Percentiles rank a stretch among this genome's conserved stretches.
Evolutionary conservation across 1,140 invertebrate species (phyloP).

Genomic region (Microplitis mediator): DNA sequence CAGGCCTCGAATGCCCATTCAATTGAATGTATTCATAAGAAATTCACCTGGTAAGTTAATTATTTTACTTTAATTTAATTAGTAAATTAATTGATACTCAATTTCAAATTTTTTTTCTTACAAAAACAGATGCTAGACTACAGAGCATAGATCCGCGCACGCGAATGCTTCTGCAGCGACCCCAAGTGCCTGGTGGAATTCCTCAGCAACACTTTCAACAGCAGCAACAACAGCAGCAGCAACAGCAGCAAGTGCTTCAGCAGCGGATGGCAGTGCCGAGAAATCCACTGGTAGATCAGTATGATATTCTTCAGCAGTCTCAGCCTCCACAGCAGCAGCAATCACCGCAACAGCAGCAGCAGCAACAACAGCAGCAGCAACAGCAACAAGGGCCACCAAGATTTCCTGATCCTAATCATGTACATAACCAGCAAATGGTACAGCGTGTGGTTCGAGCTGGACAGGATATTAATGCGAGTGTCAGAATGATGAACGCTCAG

Average conservation of each 20-base stretch:
- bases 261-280: constrained; percentile 50
- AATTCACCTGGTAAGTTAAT: constrained; percentile 51
- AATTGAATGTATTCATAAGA: constrained; percentile 53
- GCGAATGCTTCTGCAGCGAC: constrained; percentile 59
- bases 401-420: constrained; percentile 54
- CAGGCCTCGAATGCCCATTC: constrained; percentile 59
- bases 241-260: constrained; percentile 29
- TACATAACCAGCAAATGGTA: constrained; percentile 38
- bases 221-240: constrained; percentile 40
- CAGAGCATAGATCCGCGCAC: constrained; percentile 62
- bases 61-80: not conserved
- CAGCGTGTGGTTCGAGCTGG: constrained; percentile 49
- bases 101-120: constrained; percentile 5
- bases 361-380: constrained; percentile 3
- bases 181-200: constrained; percentile 42
- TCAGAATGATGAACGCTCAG: constrained; percentile 48
- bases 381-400: constrained; percentile 36
- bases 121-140: constrained; percentile 51
- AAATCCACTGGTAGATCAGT: constrained; percentile 49
- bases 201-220: constrained; percentile 49
- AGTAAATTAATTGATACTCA: not conserved
- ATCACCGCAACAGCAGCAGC: not conserved
- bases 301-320: constrained; percentile 47
- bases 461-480: constrained; percentile 51
- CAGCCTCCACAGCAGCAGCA: not conserved